phyloP scores from a whole-genome alignment of 2,797 vertebrate genomes.

The Rhynchonycteris naso region DNA sequence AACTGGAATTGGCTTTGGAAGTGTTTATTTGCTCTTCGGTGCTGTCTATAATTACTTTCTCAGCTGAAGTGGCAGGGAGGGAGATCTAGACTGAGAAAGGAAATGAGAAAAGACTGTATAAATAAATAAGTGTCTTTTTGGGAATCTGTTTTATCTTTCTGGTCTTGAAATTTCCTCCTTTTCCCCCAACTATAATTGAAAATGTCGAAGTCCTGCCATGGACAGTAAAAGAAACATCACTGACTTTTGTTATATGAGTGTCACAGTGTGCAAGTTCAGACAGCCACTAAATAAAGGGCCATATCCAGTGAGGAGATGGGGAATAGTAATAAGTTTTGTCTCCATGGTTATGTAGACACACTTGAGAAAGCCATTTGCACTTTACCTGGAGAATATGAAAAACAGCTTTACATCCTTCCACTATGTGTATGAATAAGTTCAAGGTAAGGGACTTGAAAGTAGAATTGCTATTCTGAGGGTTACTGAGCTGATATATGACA shows the following conservation, averaged over 20 bases:
- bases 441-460: not conserved
- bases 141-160: constrained; percentile 67
- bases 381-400: constrained; percentile 63
- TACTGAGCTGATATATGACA: constrained; percentile 15
- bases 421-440: not conserved
- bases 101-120: constrained; percentile 43
- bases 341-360: constrained; percentile 28
- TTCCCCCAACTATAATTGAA: constrained; percentile 54
- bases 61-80: constrained; percentile 68
- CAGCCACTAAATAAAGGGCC: not conserved
- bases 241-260: constrained; percentile 39
- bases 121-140: constrained; percentile 75
- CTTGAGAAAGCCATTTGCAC: constrained; percentile 64
- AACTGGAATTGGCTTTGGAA: constrained; percentile 80
- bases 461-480: constrained; percentile 43
- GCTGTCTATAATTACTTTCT: constrained; percentile 82
- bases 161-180: constrained; percentile 51
- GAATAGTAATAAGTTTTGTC: constrained; percentile 25
- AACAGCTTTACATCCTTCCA: constrained; percentile 51
- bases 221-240: constrained; percentile 51
- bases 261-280: not conserved
- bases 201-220: not conserved
- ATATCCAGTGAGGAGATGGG: not conserved
- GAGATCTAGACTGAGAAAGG: constrained; percentile 58
- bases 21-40: constrained; percentile 78